These are phyloP conservation scores for Hirtodrosophila duncani DNA, from an alignment of 2,888 invertebrate species.

Conservation along the genomic window DNA sequence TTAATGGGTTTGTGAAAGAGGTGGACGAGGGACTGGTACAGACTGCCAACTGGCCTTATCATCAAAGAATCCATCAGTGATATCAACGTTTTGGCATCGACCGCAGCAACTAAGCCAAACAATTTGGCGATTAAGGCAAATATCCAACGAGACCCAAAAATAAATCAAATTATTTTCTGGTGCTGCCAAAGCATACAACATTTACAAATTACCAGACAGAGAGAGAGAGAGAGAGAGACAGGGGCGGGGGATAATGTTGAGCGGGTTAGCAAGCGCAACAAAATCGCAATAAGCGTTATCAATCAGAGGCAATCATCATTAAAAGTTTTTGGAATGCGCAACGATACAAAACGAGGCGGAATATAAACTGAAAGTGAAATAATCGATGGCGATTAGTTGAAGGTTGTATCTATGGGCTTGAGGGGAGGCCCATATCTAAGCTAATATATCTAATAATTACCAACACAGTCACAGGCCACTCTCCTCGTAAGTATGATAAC, in stretches of 20 bases:
- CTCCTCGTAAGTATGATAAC: too few relatives aligned
- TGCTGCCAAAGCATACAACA: conserved; percentile 20
- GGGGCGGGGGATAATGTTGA: background rate
- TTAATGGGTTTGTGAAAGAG: conserved; percentile 15
- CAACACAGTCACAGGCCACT: too few relatives aligned
- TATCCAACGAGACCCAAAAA: too few relatives aligned
- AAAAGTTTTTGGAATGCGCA: conserved; percentile 38
- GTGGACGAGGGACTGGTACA: background rate
- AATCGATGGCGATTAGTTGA: conserved; percentile 24
- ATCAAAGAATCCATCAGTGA: conserved; percentile 73
- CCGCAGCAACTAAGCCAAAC: conserved; percentile 32
- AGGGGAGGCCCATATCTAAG: too few relatives aligned
- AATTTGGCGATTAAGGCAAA: too few relatives aligned
- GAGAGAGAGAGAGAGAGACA: background rate
- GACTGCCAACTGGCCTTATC: conserved; percentile 59
- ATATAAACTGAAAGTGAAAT: conserved; percentile 5
- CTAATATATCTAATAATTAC: conserved; percentile 28
- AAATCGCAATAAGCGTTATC: conserved; percentile 47
- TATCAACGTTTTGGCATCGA: conserved; percentile 73
- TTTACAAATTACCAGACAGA: conserved; percentile 8
- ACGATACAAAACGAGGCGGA: too few relatives aligned
- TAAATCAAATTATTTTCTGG: conserved; percentile 48
- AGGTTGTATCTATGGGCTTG: background rate
- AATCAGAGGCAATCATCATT: conserved; percentile 64
- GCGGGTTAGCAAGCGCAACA: background rate